Evolutionary conservation across 2,113 vertebrate species (phyloP).

Genomic region (Gallinago media): DNA sequence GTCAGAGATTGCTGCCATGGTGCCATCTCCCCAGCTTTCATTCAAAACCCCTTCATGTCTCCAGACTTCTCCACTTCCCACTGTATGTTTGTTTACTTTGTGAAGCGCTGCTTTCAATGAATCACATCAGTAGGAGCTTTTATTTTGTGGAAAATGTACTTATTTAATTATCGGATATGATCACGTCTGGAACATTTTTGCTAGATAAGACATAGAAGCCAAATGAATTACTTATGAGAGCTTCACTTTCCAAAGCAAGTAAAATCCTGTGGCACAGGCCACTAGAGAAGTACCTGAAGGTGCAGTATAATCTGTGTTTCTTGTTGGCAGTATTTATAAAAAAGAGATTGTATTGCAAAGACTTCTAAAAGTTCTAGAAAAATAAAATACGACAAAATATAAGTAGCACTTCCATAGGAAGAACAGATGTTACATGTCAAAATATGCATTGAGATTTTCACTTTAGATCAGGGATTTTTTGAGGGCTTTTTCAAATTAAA

Average conservation of each 20-base stretch:
- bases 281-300: background rate
- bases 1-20: background rate
- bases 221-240: background rate
- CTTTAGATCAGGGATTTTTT: background rate
- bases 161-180: background rate
- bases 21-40: background rate
- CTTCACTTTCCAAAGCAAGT: background rate
- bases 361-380: background rate
- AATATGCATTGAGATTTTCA: background rate
- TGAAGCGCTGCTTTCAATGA: background rate
- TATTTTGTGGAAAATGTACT: background rate
- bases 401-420: background rate
- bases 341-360: background rate
- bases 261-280: background rate
- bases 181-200: background rate
- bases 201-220: background rate
- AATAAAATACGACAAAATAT: background rate
- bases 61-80: background rate
- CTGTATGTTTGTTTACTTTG: background rate
- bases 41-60: background rate
- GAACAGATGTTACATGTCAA: background rate
- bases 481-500: background rate
- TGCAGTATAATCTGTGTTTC: background rate
- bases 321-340: background rate
- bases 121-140: background rate